Percentiles rank a stretch among this genome's conserved stretches.
These are phyloP conservation scores for Aromia moschata DNA, from an alignment of 2,888 invertebrate genomes.

Conservation along the genomic window DNA sequence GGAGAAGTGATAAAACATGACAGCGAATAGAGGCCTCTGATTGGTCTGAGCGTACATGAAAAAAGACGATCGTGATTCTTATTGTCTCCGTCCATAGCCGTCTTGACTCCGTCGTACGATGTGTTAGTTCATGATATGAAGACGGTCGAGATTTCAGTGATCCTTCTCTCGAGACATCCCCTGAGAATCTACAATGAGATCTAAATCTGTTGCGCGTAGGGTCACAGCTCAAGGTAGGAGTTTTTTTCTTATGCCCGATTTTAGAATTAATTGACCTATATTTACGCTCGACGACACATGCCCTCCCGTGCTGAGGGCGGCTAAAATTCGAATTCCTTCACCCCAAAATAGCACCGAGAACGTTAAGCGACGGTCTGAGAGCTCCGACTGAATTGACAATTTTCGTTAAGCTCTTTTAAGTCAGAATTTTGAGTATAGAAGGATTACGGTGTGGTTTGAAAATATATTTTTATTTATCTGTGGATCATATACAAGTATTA, in stretches of 20 bases:
- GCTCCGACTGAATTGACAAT: no score
- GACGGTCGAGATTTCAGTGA: conserved; percentile 41
- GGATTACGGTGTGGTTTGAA: no score
- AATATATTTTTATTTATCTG: no score
- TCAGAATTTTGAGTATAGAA: no score
- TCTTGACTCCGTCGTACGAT: conserved; percentile 50
- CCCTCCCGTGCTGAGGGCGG: neutral
- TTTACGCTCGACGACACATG: neutral
- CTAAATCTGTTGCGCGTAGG: conserved; percentile 76
- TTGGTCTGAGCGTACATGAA: conserved; percentile 59
- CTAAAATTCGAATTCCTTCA: neutral
- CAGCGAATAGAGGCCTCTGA: conserved; percentile 60
- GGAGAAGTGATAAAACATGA: conserved; percentile 64
- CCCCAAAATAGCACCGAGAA: neutral
- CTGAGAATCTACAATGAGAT: conserved; percentile 69
- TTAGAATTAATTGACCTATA: conserved; percentile 1
- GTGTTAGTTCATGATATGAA: conserved; percentile 54
- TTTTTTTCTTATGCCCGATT: conserved; percentile 24
- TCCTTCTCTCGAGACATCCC: conserved; percentile 35
- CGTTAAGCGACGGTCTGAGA: no score
- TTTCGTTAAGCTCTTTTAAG: no score
- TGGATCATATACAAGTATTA: no score
- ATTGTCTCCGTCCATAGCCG: conserved; percentile 56
- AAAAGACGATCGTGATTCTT: conserved; percentile 59
- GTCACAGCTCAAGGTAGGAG: conserved; percentile 75